phyloP scores from a whole-genome alignment of 2,888 invertebrate species.

The Auanema freiburgensis region DNA sequence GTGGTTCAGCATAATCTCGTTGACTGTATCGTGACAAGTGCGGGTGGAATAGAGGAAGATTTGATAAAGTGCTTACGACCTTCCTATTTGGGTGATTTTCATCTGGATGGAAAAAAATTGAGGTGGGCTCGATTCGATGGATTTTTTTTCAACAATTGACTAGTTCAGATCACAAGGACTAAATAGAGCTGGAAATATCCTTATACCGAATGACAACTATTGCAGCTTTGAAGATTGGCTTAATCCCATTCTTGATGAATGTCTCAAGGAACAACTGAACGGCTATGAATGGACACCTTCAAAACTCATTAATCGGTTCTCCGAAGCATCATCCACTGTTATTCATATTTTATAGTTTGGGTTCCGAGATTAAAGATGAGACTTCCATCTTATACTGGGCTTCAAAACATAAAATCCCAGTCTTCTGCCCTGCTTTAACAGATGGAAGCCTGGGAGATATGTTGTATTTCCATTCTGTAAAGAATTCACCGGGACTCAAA shows the following conservation, averaged over 20 bases:
- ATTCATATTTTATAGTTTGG: constrained; percentile 71
- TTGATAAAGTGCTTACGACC: constrained; percentile 96
- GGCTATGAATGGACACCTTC: constrained; percentile 84
- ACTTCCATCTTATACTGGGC: constrained; percentile 75
- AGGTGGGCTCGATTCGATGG: constrained; percentile 65
- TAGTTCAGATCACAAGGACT: constrained; percentile 72
- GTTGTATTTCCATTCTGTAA: constrained; percentile 97
- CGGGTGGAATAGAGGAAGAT: constrained; percentile 97
- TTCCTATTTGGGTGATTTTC: constrained; percentile 78
- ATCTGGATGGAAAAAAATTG: constrained; percentile 66
- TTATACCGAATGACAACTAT: constrained; percentile 97
- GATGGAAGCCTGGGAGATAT: constrained; percentile 92
- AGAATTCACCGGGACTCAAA: constrained; percentile 81
- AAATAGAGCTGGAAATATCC: constrained; percentile 86
- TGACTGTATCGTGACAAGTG: constrained; percentile 94
- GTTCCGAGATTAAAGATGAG: constrained; percentile 85
- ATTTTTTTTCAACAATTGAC: constrained; percentile 3
- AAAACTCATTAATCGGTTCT: constrained; percentile 73
- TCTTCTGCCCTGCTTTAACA: constrained; percentile 94
- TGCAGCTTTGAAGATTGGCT: constrained; percentile 97
- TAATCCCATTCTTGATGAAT: constrained; percentile 85
- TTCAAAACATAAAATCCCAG: constrained; percentile 83
- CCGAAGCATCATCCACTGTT: not conserved
- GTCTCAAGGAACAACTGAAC: constrained; percentile 80
- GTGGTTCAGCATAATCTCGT: constrained; percentile 73